Evolutionary conservation across 2,113 vertebrate species (phyloP).

Genomic region (Elachura formosa): DNA sequence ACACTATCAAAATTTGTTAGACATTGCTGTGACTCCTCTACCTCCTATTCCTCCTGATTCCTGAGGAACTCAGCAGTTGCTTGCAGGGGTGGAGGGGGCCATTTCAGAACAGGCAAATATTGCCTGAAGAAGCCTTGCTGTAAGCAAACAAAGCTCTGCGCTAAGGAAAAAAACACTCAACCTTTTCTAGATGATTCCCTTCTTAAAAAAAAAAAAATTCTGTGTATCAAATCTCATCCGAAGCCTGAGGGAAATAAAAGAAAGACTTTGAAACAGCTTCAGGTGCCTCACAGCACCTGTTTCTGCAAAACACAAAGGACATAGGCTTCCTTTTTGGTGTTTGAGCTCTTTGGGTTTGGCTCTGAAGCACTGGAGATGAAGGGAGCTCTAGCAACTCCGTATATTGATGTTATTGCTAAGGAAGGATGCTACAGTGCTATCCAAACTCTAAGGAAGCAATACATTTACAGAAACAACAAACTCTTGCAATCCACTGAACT

Average conservation of each 20-base stretch:
- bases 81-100: neutral
- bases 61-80: neutral
- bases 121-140: neutral
- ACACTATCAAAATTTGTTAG: neutral
- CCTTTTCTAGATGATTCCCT: neutral
- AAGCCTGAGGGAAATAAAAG: neutral
- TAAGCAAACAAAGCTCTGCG: neutral
- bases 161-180: neutral
- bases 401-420: neutral
- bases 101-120: neutral
- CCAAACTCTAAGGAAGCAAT: neutral
- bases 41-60: neutral
- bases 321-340: neutral
- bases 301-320: neutral
- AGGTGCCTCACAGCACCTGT: neutral
- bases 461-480: neutral
- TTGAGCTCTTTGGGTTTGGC: neutral
- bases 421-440: neutral
- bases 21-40: accelerated
- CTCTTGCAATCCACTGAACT: neutral
- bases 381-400: neutral
- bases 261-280: neutral
- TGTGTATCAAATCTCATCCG: neutral
- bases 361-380: neutral
- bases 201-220: neutral